Evolutionary conservation across 2,797 vertebrate genomes (phyloP).

Genomic region (Capromys pilorides): DNA sequence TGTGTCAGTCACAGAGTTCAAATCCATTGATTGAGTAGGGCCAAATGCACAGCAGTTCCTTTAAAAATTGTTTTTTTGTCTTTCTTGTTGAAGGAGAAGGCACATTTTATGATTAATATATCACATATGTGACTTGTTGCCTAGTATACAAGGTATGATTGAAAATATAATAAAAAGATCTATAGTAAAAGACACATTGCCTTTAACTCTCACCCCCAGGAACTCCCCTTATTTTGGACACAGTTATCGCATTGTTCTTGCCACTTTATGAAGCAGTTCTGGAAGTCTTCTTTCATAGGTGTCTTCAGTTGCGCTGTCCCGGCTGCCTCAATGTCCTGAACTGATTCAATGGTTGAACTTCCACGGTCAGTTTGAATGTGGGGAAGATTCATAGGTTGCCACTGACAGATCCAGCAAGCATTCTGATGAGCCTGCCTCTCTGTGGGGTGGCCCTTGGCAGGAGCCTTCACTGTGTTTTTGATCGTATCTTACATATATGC

Average conservation of each 20-base stretch:
- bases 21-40: not conserved
- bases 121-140: not conserved
- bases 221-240: not conserved
- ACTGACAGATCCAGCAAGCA: not conserved
- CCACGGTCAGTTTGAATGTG: not conserved
- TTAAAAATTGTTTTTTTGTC: not conserved
- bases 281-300: not conserved
- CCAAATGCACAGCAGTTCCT: not conserved
- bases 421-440: not conserved
- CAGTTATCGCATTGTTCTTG: not conserved
- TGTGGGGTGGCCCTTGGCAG: not conserved
- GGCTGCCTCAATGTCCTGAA: not conserved
- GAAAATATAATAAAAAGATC: not conserved
- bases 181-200: not conserved
- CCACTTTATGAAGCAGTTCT: not conserved
- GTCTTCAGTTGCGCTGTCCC: not conserved
- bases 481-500: not conserved
- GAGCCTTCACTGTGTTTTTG: not conserved
- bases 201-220: not conserved
- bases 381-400: not conserved
- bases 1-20: not conserved
- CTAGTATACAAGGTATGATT: not conserved
- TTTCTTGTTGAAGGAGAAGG: not conserved
- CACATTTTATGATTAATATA: not conserved
- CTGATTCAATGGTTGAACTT: not conserved